Base-by-base conservation (phyloP, 2,797 vertebrate genomes). In the Syncerus caffer region DNA sequence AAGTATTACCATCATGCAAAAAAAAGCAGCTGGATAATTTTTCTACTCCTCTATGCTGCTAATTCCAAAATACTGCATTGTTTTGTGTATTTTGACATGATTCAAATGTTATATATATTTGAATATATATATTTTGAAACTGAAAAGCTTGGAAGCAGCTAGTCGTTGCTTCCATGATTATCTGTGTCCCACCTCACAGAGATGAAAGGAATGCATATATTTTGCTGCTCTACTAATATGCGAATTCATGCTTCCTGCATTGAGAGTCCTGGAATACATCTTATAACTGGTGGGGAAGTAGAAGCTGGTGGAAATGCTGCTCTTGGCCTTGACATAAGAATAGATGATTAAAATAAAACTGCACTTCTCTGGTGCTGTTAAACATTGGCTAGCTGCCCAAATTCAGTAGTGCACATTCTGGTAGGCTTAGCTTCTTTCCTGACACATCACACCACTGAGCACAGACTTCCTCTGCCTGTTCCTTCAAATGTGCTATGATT, bases 401-500 rank as follows among this genome's bases (percentile, higher is more conserved):
- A 88, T 84, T 95, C 95, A 85, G 45, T 42, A 93, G 58, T 34
- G 21, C 3, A 31, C 50, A 88, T 89, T 95, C 85, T 74, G 78
- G 71, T 71, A 89, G 85, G 85, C 60, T 97, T 85, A 96, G 96
- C 88, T 97, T 96, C 90, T 96, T 97, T 53, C 82, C 96, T 97
- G 97, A 98, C 86, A 96, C 76, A 88, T 89, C 92, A 4, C 57
- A 93, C 95, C 85, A 57, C 64, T 78, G 96, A 97, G 95, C 90
- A 96, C 86, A 92, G 74, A 87, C 86, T 97, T 97, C 85, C 96
- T 74, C 79, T 85, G 87, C 87, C 97, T 97, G 91, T 97, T 98
- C 95, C 95, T 98, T 97, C 95, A 76, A 86, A 97, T 96, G 95
- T 96, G 82, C 92, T 93, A 87, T 90, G 97, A 97, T 90, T 98